Base-by-base conservation (phyloP, 2,797 vertebrate species). In the Rhinophrynus dorsalis region DNA sequence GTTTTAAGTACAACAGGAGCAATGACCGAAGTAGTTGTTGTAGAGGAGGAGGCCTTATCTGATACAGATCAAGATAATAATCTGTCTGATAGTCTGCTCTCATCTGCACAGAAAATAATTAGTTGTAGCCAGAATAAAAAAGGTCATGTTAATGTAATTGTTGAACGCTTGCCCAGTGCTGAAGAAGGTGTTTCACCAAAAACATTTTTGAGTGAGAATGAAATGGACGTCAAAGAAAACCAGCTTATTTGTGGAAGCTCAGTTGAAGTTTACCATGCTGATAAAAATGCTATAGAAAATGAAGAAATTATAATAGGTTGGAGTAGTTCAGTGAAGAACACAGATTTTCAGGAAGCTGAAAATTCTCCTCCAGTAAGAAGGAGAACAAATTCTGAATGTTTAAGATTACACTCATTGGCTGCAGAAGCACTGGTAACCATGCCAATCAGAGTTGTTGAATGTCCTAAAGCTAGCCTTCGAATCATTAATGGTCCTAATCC, bases 61-160 rank as follows among this genome's bases (percentile, higher is more conserved):
- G 90, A 91, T 33, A 77, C 82, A 0, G 92, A 93, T 47, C 70
- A 79, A 1, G 93, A 95, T 44, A 82, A 18, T 37, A 71, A 74
- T 63, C 40, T 83, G 1, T 59, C 88, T 0, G 94, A 98, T 76
- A 98, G 95, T 75, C 84, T 99, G 1, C 90, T 99, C 52, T 95
- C 94, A 0, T 98, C 97, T 0, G 97, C 96, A 26, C 96, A 99
- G 76, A 98, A 98, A 82, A 98, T 99, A 48, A 96, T 98, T 76
- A 96, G 78, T 82, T 94, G 93, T 74, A 91, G 93, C 67, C 92
- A 92, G 7, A 95, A 95, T 74, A 90, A 88, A 15, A 93, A 91
- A 0, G 96, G 95, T 1, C 96, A 98, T 0, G 89, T 97, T 75
- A 99, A 98, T 0, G 97, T 99, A 77, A 99, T 99, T 8, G 97